These are phyloP conservation scores for Hydrochoerus hydrochaeris DNA, from an alignment of 2,113 vertebrate genomes.

Conservation along the genomic window DNA sequence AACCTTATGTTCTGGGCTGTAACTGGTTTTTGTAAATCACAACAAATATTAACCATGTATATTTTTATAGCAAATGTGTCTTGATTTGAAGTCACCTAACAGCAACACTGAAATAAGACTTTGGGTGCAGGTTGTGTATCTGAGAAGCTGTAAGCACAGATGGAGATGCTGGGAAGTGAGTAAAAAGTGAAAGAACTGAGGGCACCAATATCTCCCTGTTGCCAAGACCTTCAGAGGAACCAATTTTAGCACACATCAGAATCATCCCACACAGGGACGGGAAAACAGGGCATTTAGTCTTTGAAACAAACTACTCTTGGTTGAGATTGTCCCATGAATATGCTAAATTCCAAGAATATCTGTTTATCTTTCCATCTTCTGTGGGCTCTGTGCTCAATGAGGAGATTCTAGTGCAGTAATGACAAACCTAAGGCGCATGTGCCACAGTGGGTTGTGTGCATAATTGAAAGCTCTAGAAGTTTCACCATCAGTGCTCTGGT, in stretches of 20 bases:
- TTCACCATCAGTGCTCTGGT: background rate
- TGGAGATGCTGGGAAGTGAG: background rate
- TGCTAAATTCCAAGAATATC: background rate
- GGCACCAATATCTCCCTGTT: background rate
- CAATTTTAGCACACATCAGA: background rate
- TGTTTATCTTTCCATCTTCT: background rate
- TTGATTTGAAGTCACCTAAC: background rate
- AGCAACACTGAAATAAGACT: background rate
- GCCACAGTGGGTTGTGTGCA: background rate
- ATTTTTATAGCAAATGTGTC: background rate
- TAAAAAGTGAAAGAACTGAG: background rate
- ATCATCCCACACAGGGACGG: background rate
- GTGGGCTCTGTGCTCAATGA: background rate
- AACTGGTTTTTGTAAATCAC: background rate
- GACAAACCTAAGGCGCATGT: background rate
- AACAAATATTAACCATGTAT: constrained; percentile 6
- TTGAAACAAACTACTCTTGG: background rate
- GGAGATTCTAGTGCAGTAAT: background rate
- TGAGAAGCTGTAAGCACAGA: background rate
- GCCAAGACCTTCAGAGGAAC: background rate
- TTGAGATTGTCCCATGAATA: background rate
- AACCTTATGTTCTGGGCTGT: background rate
- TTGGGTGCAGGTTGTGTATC: background rate
- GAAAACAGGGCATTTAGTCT: background rate
- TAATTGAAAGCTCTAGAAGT: background rate